A percentile compares a stretch with the other conserved stretches of the same genome.
These are phyloP conservation scores for Oscheius sp. DNA, from an alignment of 2,888 invertebrate species.

Conservation along the genomic window DNA sequence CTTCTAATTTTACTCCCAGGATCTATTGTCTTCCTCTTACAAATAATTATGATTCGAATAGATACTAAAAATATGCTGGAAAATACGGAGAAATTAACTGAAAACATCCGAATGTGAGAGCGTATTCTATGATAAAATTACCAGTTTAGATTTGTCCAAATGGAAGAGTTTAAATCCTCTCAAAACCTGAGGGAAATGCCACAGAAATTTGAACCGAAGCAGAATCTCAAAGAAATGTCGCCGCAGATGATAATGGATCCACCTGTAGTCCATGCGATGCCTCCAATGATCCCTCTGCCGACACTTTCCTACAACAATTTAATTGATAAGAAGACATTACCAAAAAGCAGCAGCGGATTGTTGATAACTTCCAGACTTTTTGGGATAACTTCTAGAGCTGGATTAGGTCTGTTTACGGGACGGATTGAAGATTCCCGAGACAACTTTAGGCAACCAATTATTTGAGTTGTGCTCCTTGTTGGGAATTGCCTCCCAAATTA, in stretches of 20 bases:
- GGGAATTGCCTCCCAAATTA: slow-evolving; percentile 14
- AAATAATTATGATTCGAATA: not conserved
- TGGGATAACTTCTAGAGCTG: slow-evolving; percentile 16
- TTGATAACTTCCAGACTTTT: slow-evolving; percentile 6
- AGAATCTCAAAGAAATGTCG: not conserved
- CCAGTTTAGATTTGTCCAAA: not conserved
- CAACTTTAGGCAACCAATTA: slow-evolving; percentile 26
- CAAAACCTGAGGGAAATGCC: not conserved
- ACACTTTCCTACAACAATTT: not conserved
- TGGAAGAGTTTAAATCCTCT: not conserved
- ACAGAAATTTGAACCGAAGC: not conserved
- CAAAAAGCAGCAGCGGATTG: not conserved
- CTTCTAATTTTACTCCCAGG: not conserved
- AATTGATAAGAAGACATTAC: not conserved
- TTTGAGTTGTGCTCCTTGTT: slow-evolving; percentile 28
- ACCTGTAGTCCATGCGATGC: not conserved
- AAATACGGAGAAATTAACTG: not conserved
- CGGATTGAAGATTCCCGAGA: not conserved
- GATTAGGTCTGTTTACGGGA: not conserved
- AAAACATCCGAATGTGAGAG: not conserved
- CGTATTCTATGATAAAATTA: not conserved
- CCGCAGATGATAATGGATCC: not conserved
- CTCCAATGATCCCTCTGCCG: not conserved
- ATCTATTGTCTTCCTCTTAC: not conserved
- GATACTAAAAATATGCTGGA: slow-evolving; percentile 12